Evolutionary conservation across 2,888 invertebrate species (phyloP), one percentile per base, ranked within the genome.

Genomic region (Agriotes lineatus): DNA sequence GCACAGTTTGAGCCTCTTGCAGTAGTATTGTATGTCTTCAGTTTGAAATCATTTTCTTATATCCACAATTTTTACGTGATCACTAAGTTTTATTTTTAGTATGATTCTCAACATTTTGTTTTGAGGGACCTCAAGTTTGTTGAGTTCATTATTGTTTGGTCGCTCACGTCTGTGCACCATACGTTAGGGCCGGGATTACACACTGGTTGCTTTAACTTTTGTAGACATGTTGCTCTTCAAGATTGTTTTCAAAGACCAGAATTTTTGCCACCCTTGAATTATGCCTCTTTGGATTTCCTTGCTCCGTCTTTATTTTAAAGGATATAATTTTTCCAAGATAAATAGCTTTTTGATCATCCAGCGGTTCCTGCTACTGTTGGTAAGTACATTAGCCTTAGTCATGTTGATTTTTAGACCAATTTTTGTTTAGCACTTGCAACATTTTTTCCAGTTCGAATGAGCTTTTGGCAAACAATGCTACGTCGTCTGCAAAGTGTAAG

Each of bases 61-160:
- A 18, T 39, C 14, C 33, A 33, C n/a, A 7, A 39, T 39, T 39
- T 12, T 45, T 45, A n/a, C 10, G 7, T 45, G 7, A 20, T 45
- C 45, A 45, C 20, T 45, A n/a, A 19, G 12, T 45, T 45, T 45
- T 22, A 45, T 12, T 45, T 45, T 45, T 45, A 45, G 10, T 45
- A 45, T 45, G 12, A 1, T 45, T 45, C 45, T 45, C 12, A 45
- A 2, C 45, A 45, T 45, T 14, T n/a, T n/a, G 10, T 45, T 45
- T 39, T 39, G 39, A 14, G 45, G 5, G 14, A 18, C 4, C n/a
- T 44, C 5, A 2, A 44, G n/a, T 6, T n/a, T 44, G 3, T 44
- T 44, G 3, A 44, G n/a, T 44, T 44, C 44, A 44, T n/a, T 44
- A 16, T 44, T 44, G 44, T 44, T 44, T 44, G n/a, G n/a, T 6